These are phyloP conservation scores for Tipula confusa DNA, from an alignment of 2,888 invertebrate genomes.

Conservation along the genomic window DNA sequence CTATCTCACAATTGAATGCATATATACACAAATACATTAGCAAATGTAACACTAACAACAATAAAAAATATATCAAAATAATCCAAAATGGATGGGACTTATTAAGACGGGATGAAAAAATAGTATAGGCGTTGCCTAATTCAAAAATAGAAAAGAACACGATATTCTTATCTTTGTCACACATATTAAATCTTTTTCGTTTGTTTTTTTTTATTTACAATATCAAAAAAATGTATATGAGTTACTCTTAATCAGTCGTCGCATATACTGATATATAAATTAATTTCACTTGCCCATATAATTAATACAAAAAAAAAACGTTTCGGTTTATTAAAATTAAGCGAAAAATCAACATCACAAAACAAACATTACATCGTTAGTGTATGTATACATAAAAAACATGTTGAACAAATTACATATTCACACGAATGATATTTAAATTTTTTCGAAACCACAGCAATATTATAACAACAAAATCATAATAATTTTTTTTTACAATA, in stretches of 20 bases:
- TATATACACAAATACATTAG: constrained; percentile 21
- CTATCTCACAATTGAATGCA: not conserved
- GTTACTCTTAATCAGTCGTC: not conserved
- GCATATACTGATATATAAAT: not conserved
- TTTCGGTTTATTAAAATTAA: not conserved
- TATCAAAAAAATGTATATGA: not conserved
- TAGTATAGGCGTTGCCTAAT: constrained; percentile 20
- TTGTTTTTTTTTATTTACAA: not conserved
- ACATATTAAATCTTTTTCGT: not conserved
- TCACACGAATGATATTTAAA: not conserved
- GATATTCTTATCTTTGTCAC: constrained; percentile 25
- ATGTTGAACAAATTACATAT: not conserved
- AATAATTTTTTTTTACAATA: constrained; percentile 6
- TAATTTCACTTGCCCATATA: not conserved
- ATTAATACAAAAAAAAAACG: not conserved
- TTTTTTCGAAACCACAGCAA: not conserved
- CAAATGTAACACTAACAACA: not conserved
- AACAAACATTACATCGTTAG: not conserved
- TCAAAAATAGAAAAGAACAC: not conserved
- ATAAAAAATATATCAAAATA: not conserved
- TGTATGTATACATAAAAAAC: too few relatives aligned
- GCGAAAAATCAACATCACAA: not conserved
- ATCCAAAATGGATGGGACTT: constrained; percentile 25
- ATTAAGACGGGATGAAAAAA: constrained; percentile 25
- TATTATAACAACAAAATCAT: not conserved